Evolutionary conservation across 37 sponge, comb jelly and placozoan genomes (phyloP), one percentile per base, ranked within the genome.

Genomic region (Oopsacas minuta): DNA sequence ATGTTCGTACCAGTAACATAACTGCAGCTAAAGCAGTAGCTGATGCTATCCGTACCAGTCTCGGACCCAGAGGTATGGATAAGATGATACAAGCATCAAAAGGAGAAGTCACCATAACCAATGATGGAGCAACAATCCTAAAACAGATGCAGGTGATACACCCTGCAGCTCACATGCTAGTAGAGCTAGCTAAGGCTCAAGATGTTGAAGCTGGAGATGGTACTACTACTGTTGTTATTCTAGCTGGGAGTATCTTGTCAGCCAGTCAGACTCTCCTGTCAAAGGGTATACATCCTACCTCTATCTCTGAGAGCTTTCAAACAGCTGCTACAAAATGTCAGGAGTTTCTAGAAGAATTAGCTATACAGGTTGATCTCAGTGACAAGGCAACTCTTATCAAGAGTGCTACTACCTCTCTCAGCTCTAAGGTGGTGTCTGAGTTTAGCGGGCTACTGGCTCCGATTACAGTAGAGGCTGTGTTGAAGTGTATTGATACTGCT

Each of bases 31-130:
- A 99, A 88, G 99, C 94, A 83, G 94, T 99, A 36, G 96, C 96
- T 25, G 96, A 99, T 91, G 99, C 99, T 39, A 88, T 99, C 38
- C 52, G 99, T 36, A 99, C 99, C 0, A 99, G 99, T 83, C 91
- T 99, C n/a, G 99, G 99, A 10, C 99, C 99, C n/a, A 84, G 91
- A 20, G 99, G 99, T 36, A 99, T 99, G 99, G 99, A 99, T 81
- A 99, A 99, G 82, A 99, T 99, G 99, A 99, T 99, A 83, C 99
- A 94, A 86, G 86, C 83, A 22, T 36, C 84, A 17, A 87, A 46
- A 38, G 99, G 99, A 38, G 96, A 99, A 38, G 96, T 99, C 22
- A 99, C 99, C 22, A 95, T 99, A 75, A 99, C 99, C 28, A 99
- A 99, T 52, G 99, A 99, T 83, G 99, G 99, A 35, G 99, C 99